Evolutionary conservation across 1,140 invertebrate genomes (phyloP), one percentile per base, ranked within the genome.

Genomic region (Papilio helenus): DNA sequence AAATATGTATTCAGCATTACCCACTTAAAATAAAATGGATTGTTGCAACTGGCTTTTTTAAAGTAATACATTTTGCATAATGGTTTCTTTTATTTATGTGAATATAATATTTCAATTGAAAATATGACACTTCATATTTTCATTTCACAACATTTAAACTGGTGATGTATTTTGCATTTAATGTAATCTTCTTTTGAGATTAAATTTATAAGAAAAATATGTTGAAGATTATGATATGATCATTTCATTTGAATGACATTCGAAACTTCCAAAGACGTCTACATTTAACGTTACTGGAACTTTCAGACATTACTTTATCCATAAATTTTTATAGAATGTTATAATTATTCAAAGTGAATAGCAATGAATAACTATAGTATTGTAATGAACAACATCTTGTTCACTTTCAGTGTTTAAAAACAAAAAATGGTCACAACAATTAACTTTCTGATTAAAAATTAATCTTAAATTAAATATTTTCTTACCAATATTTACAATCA

Each of bases 1-100:
- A 68, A 68, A 68, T 68, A 68, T 68, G 61, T 68, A 68, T 68
- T 68, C 61, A 68, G 29, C 26, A 68, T 68, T 68, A 68, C 26
- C 61, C 61, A 68, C 26, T 68, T 68, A 68, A 68, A 68, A 61
- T 61, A 61, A 61, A 29, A 26, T 68, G 23, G 61, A 68, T 68
- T 68, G 61, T 68, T 16, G 14, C 61, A 68, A 68, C 26, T 18
- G 23, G 23, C 10, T 29, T 68, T 68, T 65, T 68, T 68, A 29
- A 29, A 68, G 61, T 68, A 68, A 68, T 68, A 68, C 34, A 68
- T 68, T 68, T 68, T 29, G 29, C 4, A 34, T 68, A 68, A 68
- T 16, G 61, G 12, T 68, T 68, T 34, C 26, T 26, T 68, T 29
- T 29, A 68, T 68, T 61, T 68, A 68, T 68, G 61, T 26, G 14